Evolutionary conservation across 2,888 invertebrate genomes (phyloP).

Genomic region (Acleris sparsana): DNA sequence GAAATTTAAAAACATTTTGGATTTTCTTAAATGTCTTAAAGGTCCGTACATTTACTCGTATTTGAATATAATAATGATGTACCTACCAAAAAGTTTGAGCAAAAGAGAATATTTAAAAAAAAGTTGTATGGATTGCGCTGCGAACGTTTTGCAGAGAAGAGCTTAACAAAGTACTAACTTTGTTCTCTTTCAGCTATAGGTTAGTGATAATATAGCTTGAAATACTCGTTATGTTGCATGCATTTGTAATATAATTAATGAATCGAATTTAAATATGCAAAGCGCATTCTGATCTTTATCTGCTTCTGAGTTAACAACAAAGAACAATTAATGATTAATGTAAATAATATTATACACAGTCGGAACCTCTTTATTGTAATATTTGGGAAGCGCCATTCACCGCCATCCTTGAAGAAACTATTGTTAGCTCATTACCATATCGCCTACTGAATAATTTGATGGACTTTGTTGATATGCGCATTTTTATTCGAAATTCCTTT

Average conservation of each 20-base stretch:
- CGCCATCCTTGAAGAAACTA: slow-evolving; percentile 26
- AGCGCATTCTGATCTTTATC: slow-evolving; percentile 16
- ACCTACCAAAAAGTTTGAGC: no score
- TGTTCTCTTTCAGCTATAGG: no score
- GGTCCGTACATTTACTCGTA: no score
- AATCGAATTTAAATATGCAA: slow-evolving; percentile 10
- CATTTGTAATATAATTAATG: not conserved
- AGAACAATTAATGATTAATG: slow-evolving; percentile 16
- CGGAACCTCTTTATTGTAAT: slow-evolving; percentile 21
- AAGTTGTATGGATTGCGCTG: no score
- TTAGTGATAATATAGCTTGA: no score
- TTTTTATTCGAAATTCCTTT: slow-evolving; percentile 5
- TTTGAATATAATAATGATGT: no score
- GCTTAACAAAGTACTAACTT: no score
- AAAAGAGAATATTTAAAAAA: no score
- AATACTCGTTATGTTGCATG: not conserved
- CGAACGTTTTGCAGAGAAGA: no score
- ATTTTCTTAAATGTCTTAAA: no score
- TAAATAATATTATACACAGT: slow-evolving; percentile 9
- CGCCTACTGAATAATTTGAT: slow-evolving; percentile 32
- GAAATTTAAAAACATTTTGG: not conserved
- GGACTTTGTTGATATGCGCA: slow-evolving; percentile 21
- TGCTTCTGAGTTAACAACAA: slow-evolving; percentile 13
- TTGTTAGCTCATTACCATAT: slow-evolving; percentile 24
- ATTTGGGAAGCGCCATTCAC: slow-evolving; percentile 34